phyloP scores from a whole-genome alignment of 2,797 vertebrate species.

The Linurgus olivaceus region DNA sequence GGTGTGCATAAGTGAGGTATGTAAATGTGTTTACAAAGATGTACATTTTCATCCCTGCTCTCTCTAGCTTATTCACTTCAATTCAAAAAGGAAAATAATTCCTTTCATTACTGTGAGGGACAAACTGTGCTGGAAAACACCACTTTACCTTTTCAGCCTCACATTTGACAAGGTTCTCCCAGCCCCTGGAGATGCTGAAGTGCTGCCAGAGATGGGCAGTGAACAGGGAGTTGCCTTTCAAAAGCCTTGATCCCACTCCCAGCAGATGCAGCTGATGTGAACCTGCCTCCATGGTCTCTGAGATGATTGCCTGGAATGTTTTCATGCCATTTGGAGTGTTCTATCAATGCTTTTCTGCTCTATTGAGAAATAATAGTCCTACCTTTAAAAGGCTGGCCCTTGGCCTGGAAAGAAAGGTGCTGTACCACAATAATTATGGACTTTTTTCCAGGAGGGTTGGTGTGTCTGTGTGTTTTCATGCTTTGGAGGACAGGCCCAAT shows the following conservation, averaged over 20 bases:
- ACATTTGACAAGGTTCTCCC: not conserved
- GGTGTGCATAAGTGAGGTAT: not conserved
- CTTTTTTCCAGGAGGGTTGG: not conserved
- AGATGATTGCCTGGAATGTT: not conserved
- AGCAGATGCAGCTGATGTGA: not conserved
- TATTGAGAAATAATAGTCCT: slow-evolving; percentile 11
- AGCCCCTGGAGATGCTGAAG: not conserved
- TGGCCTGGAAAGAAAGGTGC: not conserved
- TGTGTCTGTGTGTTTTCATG: not conserved
- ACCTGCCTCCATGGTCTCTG: not conserved
- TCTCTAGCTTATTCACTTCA: not conserved
- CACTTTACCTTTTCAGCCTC: not conserved
- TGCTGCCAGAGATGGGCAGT: not conserved
- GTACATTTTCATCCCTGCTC: not conserved
- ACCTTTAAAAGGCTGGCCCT: slow-evolving; percentile 11
- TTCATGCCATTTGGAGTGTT: not conserved
- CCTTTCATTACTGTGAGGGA: not conserved
- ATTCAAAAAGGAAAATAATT: not conserved
- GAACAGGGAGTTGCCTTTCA: not conserved
- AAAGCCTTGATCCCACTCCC: not conserved
- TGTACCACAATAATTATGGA: not conserved
- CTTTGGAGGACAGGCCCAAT: not conserved
- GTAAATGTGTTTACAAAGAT: not conserved
- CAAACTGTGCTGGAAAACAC: not conserved
- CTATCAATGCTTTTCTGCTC: not conserved